Evolutionary conservation across 2,113 vertebrate species (phyloP), one percentile per base, ranked within the genome.

Genomic region (Aspiorhynchus laticeps): DNA sequence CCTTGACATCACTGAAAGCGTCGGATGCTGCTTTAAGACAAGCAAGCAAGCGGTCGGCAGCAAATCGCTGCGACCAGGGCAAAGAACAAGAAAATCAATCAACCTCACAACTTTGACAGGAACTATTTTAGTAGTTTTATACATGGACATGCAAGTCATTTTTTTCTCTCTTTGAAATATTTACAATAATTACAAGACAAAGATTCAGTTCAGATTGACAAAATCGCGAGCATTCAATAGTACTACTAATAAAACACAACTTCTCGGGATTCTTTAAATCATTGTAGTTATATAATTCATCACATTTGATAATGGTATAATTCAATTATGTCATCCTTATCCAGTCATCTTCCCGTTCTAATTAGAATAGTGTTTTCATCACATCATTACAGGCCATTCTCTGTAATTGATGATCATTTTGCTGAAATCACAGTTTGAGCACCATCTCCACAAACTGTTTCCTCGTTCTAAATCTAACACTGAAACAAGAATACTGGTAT

Each of bases 171-270:
- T 93, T 94, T 93, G 92, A 94, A 93, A 84, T 95, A 95, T 95
- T 95, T 95, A 96, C 95, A 95, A 93, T 96, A 95, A 95, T 95
- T 95, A 95, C 95, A 95, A 83, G 93, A 95, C 93, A 94, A 94
- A 94, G 92, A 94, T 95, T 94, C 94, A 94, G 92, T 94, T 95
- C 94, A 94, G 92, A 91, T 91, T 91, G 93, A 95, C 93, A 94
- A 95, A 95, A 94, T 93, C 93, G 92, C 91, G 91, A 94, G 93
- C 94, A 93, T 94, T 94, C 94, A 92, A 93, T 93, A 94, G 93
- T 91, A 94, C 91, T 94, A 95, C 88, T 93, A 91, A 94, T 92
- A 92, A 91, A 92, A 93, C 93, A 92, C 91, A 92, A 94, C 91
- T 91, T 90, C 90, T 85, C 90, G 87, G 89, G 92, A 87, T 88